Evolutionary conservation across 2,113 vertebrate genomes (phyloP).

Genomic region (Pygoscelis adeliae): DNA sequence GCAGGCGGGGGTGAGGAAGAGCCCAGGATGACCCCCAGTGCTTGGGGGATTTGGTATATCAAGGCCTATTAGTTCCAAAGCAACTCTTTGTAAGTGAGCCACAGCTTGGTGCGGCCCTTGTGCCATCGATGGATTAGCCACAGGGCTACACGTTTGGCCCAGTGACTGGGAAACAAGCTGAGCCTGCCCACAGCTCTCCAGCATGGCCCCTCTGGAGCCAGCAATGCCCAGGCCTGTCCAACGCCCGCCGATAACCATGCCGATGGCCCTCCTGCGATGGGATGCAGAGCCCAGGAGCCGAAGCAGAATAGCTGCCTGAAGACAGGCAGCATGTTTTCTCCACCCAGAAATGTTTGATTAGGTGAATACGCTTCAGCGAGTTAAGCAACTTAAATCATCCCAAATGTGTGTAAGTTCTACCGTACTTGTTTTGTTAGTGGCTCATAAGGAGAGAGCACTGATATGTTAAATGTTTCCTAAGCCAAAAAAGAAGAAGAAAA

Average conservation of each 20-base stretch:
- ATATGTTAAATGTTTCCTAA: neutral
- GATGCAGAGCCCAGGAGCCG: neutral
- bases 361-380: neutral
- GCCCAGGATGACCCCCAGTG: neutral
- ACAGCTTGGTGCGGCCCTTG: neutral
- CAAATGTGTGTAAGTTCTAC: neutral
- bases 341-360: neutral
- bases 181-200: neutral
- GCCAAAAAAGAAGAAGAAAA: neutral
- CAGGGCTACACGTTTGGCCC: neutral
- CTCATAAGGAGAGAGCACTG: neutral
- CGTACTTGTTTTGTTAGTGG: neutral
- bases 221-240: no score
- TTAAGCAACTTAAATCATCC: neutral
- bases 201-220: neutral
- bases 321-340: neutral
- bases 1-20: neutral
- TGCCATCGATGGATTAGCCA: neutral
- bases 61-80: neutral
- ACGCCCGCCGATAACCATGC: accelerated
- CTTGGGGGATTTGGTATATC: neutral
- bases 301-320: neutral
- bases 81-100: neutral
- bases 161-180: neutral
- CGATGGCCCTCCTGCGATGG: accelerated